These are phyloP conservation scores for Athene cunicularia DNA, from an alignment of 2,113 vertebrate species.

Conservation along the genomic window DNA sequence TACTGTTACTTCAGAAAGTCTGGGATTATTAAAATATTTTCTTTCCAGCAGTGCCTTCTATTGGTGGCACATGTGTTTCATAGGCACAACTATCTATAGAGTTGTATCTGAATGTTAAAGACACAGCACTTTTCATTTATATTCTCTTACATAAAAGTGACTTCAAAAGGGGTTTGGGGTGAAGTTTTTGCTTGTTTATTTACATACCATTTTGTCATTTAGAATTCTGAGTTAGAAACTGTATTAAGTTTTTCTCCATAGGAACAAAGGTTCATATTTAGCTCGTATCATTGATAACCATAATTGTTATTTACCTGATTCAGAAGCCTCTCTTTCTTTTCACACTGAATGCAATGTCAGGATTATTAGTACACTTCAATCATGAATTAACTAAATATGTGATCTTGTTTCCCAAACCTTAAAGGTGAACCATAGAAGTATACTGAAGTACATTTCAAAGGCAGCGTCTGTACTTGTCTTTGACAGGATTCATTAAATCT, in stretches of 20 bases:
- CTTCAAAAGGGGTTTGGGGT: background rate
- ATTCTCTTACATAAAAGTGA: background rate
- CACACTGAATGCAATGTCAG: background rate
- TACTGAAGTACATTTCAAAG: background rate
- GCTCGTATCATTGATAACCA: background rate
- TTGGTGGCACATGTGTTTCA: background rate
- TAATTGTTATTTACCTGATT: background rate
- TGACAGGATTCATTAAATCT: background rate
- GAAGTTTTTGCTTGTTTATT: background rate
- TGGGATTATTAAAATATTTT: background rate
- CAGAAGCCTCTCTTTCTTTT: background rate
- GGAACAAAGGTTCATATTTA: background rate
- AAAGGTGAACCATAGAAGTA: background rate
- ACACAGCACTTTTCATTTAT: background rate
- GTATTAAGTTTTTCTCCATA: background rate
- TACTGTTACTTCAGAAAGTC: background rate
- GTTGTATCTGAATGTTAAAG: background rate
- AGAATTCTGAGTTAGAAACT: background rate
- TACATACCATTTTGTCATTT: background rate
- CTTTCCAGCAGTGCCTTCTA: background rate
- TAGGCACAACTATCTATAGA: background rate
- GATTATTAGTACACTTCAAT: background rate
- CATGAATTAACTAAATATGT: background rate
- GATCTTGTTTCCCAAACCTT: background rate
- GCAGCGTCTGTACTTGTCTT: background rate